phyloP scores from a whole-genome alignment of 2,113 vertebrate genomes.

The Fukomys damarensis region DNA sequence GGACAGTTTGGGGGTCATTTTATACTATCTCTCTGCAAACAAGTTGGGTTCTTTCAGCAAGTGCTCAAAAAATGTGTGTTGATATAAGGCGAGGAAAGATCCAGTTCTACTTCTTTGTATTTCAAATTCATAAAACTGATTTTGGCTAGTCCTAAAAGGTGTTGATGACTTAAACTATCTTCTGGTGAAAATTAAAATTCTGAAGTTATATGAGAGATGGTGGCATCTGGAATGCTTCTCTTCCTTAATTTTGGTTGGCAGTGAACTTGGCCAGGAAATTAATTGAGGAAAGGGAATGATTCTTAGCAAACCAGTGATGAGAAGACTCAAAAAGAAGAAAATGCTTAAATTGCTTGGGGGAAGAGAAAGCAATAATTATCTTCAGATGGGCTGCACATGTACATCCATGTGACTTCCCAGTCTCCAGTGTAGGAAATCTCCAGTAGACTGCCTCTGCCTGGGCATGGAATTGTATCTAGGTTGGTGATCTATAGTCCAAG shows the following conservation, averaged over 20 bases:
- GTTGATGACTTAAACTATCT: background rate
- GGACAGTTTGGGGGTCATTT: background rate
- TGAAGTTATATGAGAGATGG: constrained; percentile 1
- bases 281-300: constrained; percentile 35
- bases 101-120: background rate
- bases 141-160: background rate
- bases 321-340: constrained; percentile 52
- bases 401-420: background rate
- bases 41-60: background rate
- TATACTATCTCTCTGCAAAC: background rate
- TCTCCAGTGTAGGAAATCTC: constrained; percentile 10
- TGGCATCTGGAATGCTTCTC: constrained; percentile 30
- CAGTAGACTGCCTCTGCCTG: background rate
- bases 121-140: background rate
- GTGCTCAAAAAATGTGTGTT: background rate
- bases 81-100: background rate
- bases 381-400: background rate
- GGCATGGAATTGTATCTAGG: background rate
- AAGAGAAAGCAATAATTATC: constrained; percentile 34
- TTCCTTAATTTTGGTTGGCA: constrained; percentile 58
- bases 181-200: constrained; percentile 35
- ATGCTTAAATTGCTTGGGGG: background rate
- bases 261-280: constrained; percentile 55
- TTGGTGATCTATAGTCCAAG: background rate
- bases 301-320: constrained; percentile 35